Conservation (phyloP, 2,113 vertebrate species). For the Trematomus loennbergii region DNA sequence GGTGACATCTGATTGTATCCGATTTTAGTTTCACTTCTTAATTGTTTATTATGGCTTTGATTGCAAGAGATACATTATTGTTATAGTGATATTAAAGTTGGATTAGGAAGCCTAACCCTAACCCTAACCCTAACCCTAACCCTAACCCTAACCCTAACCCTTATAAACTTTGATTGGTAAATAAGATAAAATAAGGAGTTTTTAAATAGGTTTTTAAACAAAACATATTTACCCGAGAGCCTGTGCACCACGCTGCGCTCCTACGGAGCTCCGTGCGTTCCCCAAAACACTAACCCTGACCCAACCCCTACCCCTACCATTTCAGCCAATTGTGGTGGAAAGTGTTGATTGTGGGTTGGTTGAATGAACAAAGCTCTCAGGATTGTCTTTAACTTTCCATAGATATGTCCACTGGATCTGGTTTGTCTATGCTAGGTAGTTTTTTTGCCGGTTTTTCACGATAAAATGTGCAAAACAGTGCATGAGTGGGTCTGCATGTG, state of each 20-base stretch:
- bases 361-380: background rate
- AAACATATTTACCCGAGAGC: too few species aligned
- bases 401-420: background rate
- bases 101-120: background rate
- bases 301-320: too few species aligned
- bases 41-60: background rate
- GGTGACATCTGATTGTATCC: conserved; percentile 11
- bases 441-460: background rate
- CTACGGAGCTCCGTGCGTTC: too few species aligned
- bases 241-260: too few species aligned
- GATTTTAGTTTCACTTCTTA: background rate
- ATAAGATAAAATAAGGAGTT: too few species aligned
- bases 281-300: too few species aligned
- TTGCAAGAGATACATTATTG: background rate
- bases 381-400: background rate
- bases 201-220: too few species aligned
- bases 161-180: too few species aligned
- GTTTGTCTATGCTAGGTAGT: background rate
- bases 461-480: background rate
- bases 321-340: background rate
- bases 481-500: background rate
- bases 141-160: too few species aligned
- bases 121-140: too few species aligned
- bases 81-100: background rate
- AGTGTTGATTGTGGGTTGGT: background rate